These are phyloP conservation scores for Dynastes hyllus DNA, from an alignment of 2,888 invertebrate species.

Conservation along the genomic window DNA sequence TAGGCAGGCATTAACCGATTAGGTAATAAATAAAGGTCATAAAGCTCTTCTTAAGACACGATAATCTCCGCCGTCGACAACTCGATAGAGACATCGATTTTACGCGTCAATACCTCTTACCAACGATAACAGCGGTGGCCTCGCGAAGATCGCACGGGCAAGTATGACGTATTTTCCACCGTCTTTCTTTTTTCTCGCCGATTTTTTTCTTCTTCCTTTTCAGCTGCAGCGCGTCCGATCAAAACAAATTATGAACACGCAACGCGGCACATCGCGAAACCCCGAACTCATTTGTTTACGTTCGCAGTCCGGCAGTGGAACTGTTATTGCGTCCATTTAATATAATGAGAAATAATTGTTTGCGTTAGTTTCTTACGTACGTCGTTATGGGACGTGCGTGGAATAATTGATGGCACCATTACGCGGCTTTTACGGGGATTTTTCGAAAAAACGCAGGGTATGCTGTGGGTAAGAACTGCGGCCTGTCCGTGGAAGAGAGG, in stretches of 20 bases:
- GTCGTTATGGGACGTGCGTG: background rate
- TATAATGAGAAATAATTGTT: constrained; percentile 12
- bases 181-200: background rate
- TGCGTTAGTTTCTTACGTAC: background rate
- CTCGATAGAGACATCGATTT: constrained; percentile 7
- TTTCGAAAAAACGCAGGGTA: background rate
- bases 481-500: background rate
- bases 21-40: too few species aligned
- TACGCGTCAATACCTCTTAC: background rate
- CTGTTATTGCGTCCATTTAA: constrained; percentile 7
- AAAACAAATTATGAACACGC: constrained; percentile 8
- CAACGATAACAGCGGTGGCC: background rate
- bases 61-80: background rate
- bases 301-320: background rate
- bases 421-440: constrained; percentile 3
- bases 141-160: background rate
- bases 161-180: background rate
- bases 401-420: background rate
- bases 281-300: constrained; percentile 2
- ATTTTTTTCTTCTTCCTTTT: background rate
- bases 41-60: too few species aligned
- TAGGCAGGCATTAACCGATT: too few species aligned
- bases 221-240: background rate
- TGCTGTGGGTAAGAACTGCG: background rate
- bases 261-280: background rate